These are phyloP conservation scores for Zoanthus solanderi DNA, from an alignment of 92 coral and sea anemone species.

Conservation along the genomic window DNA sequence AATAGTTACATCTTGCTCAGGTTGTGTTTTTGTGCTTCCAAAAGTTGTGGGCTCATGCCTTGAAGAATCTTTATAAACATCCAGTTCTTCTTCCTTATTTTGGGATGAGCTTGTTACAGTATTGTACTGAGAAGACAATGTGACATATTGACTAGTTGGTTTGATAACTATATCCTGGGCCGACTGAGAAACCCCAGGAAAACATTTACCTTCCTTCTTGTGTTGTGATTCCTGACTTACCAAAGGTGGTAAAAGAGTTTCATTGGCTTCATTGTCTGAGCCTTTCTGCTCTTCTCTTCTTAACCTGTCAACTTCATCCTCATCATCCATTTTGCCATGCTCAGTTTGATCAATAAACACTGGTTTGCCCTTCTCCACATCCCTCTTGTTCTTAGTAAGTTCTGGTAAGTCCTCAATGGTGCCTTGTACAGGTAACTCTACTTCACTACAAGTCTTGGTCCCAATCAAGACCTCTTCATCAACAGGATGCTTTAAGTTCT, in stretches of 20 bases:
- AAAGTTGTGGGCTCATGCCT: not conserved
- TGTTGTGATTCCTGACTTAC: not conserved
- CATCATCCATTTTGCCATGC: not conserved
- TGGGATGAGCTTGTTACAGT: not conserved
- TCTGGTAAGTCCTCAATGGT: not conserved
- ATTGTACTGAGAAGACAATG: not conserved
- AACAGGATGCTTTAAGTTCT: slow-evolving; percentile 26
- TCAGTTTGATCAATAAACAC: not conserved
- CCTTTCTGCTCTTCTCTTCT: slow-evolving; percentile 5
- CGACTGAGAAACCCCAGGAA: not conserved
- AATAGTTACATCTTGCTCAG: slow-evolving; percentile 38
- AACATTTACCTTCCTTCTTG: not conserved
- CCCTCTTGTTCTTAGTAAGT: not conserved
- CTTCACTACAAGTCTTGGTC: slow-evolving; percentile 9
- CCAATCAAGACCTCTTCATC: slow-evolving; percentile 53
- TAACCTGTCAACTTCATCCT: not conserved
- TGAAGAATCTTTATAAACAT: slow-evolving; percentile 1
- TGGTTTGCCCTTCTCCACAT: not conserved
- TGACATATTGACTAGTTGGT: not conserved
- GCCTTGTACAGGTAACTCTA: slow-evolving; percentile 14
- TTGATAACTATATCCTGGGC: not conserved
- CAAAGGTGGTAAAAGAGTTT: not conserved
- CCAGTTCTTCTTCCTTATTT: not conserved
- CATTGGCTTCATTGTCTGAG: not conserved
- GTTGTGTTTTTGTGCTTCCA: slow-evolving; percentile 44